Conservation (phyloP, 2,888 invertebrate genomes). For the Volucella inanis region DNA sequence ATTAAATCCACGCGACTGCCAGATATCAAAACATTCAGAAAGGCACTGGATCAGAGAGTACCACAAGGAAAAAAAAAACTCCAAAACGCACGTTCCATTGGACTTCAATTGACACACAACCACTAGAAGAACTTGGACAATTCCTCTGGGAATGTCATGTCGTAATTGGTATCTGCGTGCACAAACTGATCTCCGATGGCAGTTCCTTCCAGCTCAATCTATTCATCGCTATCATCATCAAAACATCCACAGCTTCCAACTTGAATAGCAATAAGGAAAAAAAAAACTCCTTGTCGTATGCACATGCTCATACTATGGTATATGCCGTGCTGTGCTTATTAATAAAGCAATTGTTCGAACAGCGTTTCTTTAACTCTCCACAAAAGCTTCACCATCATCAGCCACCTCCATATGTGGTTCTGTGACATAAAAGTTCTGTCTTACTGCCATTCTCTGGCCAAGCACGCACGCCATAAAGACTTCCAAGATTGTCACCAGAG, state of each 20-base stretch:
- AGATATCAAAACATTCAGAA: slow-evolving; percentile 38
- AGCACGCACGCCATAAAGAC: slow-evolving; percentile 65
- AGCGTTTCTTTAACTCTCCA: slow-evolving; percentile 10
- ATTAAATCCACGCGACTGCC: slow-evolving; percentile 66
- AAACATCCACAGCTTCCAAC: slow-evolving; percentile 34
- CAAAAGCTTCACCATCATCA: neutral
- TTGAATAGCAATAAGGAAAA: slow-evolving; percentile 32
- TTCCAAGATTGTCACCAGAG: slow-evolving; percentile 65
- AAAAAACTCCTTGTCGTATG: slow-evolving; percentile 39
- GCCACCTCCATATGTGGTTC: slow-evolving; percentile 41
- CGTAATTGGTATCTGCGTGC: slow-evolving; percentile 71
- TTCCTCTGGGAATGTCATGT: slow-evolving; percentile 65
- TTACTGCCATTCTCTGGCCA: slow-evolving; percentile 15
- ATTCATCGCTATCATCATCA: slow-evolving; percentile 17
- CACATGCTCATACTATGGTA: slow-evolving; percentile 42
- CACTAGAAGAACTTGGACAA: slow-evolving; percentile 41
- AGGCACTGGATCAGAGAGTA: neutral
- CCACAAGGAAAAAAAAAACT: neutral
- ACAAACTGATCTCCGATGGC: slow-evolving; percentile 63
- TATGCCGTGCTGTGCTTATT: slow-evolving; percentile 62
- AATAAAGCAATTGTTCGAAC: slow-evolving; percentile 71
- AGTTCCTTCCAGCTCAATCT: slow-evolving; percentile 35
- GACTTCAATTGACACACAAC: slow-evolving; percentile 55
- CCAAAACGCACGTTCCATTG: slow-evolving; percentile 22
- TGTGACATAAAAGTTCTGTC: slow-evolving; percentile 64